Conservation (phyloP, 1,140 invertebrate species). For the Diuraphis noxia region DNA sequence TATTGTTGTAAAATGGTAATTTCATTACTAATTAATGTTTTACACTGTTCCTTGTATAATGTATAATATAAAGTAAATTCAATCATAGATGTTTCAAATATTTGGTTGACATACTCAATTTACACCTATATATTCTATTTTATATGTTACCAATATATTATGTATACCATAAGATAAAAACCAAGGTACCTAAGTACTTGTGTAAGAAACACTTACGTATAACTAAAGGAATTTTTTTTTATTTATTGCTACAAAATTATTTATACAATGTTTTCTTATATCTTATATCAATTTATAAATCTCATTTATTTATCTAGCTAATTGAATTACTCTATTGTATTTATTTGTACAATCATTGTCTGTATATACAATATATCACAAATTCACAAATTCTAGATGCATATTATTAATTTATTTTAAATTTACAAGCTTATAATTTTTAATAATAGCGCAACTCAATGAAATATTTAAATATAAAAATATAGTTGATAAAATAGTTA, state of each 20-base stretch:
- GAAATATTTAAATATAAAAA: not conserved
- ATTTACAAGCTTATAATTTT: not conserved
- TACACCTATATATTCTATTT: not conserved
- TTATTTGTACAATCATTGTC: not conserved
- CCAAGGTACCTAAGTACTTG: not conserved
- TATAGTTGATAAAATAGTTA: not conserved
- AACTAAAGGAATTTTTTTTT: not conserved
- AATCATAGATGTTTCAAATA: not conserved
- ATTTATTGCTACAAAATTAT: not conserved
- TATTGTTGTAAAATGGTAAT: not conserved
- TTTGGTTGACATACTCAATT: not conserved
- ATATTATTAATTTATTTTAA: not conserved
- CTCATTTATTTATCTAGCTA: not conserved
- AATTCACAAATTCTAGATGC: too few species aligned
- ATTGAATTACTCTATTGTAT: not conserved
- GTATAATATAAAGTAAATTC: not conserved
- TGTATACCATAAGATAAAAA: not conserved
- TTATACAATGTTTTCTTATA: not conserved
- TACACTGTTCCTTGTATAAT: not conserved
- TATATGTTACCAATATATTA: not conserved
- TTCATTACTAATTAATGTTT: not conserved
- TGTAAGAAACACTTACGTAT: not conserved
- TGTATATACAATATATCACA: not conserved
- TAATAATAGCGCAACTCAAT: not conserved
- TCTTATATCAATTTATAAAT: not conserved